Base-by-base conservation (phyloP, 1,140 invertebrate genomes). In the Dermatophagoides farinae region DNA sequence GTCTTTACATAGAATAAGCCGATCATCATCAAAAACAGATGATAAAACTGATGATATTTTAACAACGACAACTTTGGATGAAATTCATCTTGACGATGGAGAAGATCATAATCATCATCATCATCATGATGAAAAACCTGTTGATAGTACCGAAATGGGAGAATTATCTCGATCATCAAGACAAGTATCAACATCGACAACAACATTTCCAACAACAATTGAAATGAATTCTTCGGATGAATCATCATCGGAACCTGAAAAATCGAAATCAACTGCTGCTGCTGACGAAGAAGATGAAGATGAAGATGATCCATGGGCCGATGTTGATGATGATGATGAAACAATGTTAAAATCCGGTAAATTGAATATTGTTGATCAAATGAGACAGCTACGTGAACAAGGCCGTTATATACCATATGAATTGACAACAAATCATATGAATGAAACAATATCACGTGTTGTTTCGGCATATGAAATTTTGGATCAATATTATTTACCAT, bases 401-500 rank as follows among this genome's bases (percentile, higher is more conserved):
- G 46, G 23, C 2, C 16, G 52, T n/a, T 22, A 18, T 38, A 22
- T 50, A 40, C 23, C 46, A 37, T 12, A 49, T 52, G 39, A 11
- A 14, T 6, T 18, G n/a, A 4, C 1, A 20, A 25, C 25, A n/a
- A 5, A 16, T 18, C 43, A 60, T 43, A 18, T 60, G 18, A 60
- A 60, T 47, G 58, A 47, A 11, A 60, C 58, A 37, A 49, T 60
- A 18, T 10, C 5, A 16, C 16, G 47, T 18, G 16, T 60, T 10
- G 14, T 8, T 6, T 1, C 16, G 6, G 58, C 44, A 11, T 37
- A 25, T 6, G 23, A 50, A 18, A n/a, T 60, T 39, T 8, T 47
- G 50, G 44, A 47, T 37, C 41, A 60, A 16, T 60, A 6, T n/a
- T 60, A 47, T 37, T 37, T 37, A 37, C 58, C 58, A 40, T 20